Conservation (phyloP, 2,113 vertebrate genomes). For the Raja brachyura region DNA sequence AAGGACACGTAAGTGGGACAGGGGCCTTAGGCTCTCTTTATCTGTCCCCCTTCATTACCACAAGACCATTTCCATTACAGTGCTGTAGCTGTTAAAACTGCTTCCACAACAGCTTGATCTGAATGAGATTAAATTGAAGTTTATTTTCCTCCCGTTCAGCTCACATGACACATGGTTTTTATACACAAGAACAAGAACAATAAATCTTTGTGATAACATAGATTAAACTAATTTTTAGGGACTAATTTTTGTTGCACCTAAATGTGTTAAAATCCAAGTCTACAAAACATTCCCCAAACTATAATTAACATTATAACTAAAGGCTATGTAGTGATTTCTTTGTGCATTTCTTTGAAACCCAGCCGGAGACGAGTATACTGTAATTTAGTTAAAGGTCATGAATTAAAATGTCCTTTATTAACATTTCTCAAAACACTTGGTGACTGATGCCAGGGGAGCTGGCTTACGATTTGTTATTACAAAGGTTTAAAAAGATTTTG, state of each 20-base stretch:
- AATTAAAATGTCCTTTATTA: not conserved
- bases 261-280: not conserved
- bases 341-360: not conserved
- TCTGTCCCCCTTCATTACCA: slow-evolving; percentile 12
- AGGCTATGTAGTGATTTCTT: not conserved
- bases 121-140: slow-evolving; percentile 29
- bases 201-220: not conserved
- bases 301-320: not conserved
- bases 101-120: slow-evolving; percentile 6
- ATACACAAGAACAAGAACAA: not conserved
- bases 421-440: not conserved
- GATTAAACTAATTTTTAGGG: not conserved
- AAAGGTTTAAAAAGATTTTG: not conserved
- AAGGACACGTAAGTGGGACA: no score
- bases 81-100: not conserved
- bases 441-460: not conserved
- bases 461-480: not conserved
- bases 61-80: not conserved
- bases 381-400: not conserved
- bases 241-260: not conserved
- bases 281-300: not conserved
- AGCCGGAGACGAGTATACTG: not conserved
- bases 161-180: not conserved
- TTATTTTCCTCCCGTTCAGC: not conserved
- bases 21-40: slow-evolving; percentile 10